A percentile compares a stretch with the other conserved stretches of the same genome.
Conservation (phyloP, 2,888 invertebrate genomes). For the Spilarctia lutea region DNA sequence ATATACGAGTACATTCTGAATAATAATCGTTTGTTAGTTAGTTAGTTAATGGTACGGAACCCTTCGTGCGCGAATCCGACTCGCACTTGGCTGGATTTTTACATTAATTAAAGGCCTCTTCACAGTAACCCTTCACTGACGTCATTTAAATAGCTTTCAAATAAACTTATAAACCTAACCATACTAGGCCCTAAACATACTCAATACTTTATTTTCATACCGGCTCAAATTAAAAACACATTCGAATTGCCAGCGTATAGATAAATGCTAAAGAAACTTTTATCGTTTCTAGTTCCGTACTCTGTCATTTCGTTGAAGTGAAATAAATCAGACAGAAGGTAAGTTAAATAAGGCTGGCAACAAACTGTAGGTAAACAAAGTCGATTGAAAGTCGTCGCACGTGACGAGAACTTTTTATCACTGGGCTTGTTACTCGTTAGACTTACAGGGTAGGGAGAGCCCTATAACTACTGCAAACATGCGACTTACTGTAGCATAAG, state of each 20-base stretch:
- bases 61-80: too few species aligned
- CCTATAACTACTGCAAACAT: slow-evolving; percentile 16
- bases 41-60: too few species aligned
- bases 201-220: not conserved
- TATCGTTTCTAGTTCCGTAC: slow-evolving; percentile 12
- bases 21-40: not conserved
- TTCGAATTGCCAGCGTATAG: slow-evolving; percentile 10
- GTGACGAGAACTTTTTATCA: slow-evolving; percentile 67
- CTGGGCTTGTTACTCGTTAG: slow-evolving; percentile 45
- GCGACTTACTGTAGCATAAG: slow-evolving; percentile 16
- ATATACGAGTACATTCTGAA: not conserved
- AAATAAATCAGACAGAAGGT: slow-evolving; percentile 60
- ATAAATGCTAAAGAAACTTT: slow-evolving; percentile 28
- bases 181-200: not conserved
- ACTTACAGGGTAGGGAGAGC: slow-evolving; percentile 16
- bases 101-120: not conserved
- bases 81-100: too few species aligned
- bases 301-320: slow-evolving; percentile 21
- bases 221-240: not conserved
- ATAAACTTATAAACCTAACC: not conserved
- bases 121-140: not conserved
- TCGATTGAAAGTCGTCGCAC: slow-evolving; percentile 61
- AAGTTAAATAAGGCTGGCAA: slow-evolving; percentile 50
- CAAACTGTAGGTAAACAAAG: slow-evolving; percentile 63
- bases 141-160: not conserved